These are phyloP conservation scores for Drosophila cardini DNA, from an alignment of 1,140 invertebrate genomes.

Conservation along the genomic window DNA sequence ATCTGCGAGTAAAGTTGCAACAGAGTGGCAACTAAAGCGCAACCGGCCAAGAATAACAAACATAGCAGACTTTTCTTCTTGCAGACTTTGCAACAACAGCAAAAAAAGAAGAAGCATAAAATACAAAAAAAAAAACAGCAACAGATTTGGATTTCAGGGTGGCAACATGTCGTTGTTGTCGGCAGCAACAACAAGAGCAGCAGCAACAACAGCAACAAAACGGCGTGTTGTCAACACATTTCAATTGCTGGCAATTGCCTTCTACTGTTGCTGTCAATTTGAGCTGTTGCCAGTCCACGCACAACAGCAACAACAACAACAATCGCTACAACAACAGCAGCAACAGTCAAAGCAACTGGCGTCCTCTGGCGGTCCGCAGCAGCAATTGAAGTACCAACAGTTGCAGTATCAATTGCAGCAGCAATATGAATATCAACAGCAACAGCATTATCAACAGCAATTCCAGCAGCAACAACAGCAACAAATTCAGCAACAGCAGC, in stretches of 20 bases:
- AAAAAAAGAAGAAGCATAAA: conserved; percentile 16
- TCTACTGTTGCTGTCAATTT: conserved; percentile 65
- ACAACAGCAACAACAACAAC: conserved; percentile 51
- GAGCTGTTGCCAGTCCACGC: conserved; percentile 47
- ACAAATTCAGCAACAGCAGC: conserved; percentile 42
- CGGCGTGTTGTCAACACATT: conserved; percentile 65
- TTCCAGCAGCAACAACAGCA: conserved; percentile 67
- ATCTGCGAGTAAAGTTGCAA: conserved; percentile 49
- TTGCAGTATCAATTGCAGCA: conserved; percentile 78
- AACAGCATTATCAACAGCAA: conserved; percentile 72
- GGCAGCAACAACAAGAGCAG: conserved; percentile 42
- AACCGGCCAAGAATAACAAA: conserved; percentile 39
- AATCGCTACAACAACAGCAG: conserved; percentile 37
- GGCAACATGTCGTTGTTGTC: conserved; percentile 66
- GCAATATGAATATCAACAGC: conserved; percentile 79
- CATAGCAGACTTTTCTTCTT: conserved; percentile 45
- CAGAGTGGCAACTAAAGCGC: conserved; percentile 32
- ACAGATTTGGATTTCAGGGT: conserved; percentile 27
- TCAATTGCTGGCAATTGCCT: conserved; percentile 67
- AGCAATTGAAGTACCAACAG: conserved; percentile 74
- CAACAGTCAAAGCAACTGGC: conserved; percentile 34
- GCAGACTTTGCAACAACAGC: conserved; percentile 49
- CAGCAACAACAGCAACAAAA: conserved; percentile 22
- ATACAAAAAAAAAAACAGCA: conserved; percentile 21
- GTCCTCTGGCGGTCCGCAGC: conserved; percentile 47